phyloP scores from a whole-genome alignment of 2,888 invertebrate genomes.

The Tipula helvola region DNA sequence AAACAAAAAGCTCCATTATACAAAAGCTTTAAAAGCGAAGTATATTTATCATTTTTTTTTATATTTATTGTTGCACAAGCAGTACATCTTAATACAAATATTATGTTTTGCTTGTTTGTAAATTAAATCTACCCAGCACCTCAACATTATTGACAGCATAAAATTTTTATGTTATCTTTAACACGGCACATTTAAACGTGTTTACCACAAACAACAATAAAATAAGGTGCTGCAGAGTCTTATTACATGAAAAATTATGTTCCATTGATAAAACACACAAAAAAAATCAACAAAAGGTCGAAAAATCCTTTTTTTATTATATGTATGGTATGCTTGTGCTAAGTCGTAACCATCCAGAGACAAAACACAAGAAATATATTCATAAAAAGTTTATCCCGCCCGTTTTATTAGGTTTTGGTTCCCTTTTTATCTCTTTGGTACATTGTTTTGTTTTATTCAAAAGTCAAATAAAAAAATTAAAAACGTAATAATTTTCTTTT shows the following conservation, averaged over 20 bases:
- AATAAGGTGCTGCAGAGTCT: neutral
- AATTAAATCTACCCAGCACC: neutral
- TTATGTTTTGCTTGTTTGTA: neutral
- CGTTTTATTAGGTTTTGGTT: neutral
- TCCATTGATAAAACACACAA: neutral
- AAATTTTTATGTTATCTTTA: neutral
- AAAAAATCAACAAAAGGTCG: neutral
- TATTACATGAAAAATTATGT: neutral
- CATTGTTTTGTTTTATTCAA: neutral
- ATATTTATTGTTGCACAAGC: neutral
- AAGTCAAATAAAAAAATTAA: neutral
- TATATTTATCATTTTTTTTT: neutral
- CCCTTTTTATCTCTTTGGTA: neutral
- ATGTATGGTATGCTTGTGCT: neutral
- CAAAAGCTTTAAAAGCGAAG: neutral
- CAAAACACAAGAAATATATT: neutral
- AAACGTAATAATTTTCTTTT: neutral
- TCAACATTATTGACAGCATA: neutral
- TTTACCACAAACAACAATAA: neutral
- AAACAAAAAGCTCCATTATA: neutral
- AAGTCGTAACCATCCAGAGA: neutral
- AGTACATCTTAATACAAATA: neutral
- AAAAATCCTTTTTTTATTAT: neutral
- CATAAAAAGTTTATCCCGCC: neutral
- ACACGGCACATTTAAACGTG: neutral